Base-by-base conservation (phyloP, 2,113 vertebrate species). In the Mungos mungo region DNA sequence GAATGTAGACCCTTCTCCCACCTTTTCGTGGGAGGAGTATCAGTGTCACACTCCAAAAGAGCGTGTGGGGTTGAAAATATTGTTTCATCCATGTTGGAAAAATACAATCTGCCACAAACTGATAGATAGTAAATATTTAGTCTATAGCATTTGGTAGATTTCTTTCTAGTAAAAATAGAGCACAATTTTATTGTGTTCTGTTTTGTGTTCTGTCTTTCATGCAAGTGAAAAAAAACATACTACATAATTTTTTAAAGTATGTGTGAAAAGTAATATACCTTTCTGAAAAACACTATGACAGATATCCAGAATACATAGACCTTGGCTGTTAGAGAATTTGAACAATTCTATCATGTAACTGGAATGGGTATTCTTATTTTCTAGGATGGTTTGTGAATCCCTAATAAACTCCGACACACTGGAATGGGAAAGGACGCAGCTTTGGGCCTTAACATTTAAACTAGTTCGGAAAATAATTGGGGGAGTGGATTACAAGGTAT, bases 401-500 rank as follows among this genome's bases (percentile, higher is more conserved):
- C 98, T 99, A 86, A 99, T 99, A 93, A 99, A 99, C 98, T 99
- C 99, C 0, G 99, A 99, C 89, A 99, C 98, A 2, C 99, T 99
- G 95, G 99, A 99, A 96, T 99, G 99, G 99, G 99, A 99, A 98
- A 99, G 99, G 97, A 99, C 99, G 63, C 99, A 99, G 96, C 97
- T 99, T 72, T 99, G 99, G 99, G 99, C 99, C 7, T 98, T 99
- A 97, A 99, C 99, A 2, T 99, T 99, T 98, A 99, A 99, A 98
- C 98, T 99, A 86, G 98, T 99, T 93, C 99, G 99, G 94, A 99
- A 99, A 98, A 99, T 99, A 97, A 99, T 99, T 33, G 99, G 99
- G 94, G 99, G 99, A 88, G 99, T 99, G 89, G 99, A 99, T 98
- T 99, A 99, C 97, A 99, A 99, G 99, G 99, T 99, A 99, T 99